These are phyloP conservation scores for Halichoeres trimaculatus DNA, from an alignment of 2,113 vertebrate genomes.

Conservation along the genomic window DNA sequence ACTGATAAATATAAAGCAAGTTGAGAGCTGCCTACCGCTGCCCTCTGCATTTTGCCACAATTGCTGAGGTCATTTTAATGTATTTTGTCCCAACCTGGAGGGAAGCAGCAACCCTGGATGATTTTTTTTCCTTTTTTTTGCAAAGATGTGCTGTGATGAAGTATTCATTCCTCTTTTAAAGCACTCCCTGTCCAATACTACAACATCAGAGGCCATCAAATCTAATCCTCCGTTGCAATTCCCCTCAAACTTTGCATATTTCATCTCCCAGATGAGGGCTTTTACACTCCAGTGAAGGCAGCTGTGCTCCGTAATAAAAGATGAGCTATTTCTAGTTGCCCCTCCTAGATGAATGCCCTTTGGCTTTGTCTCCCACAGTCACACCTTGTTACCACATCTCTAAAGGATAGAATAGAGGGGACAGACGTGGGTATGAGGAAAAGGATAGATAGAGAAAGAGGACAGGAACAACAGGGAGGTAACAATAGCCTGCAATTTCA, in stretches of 20 bases:
- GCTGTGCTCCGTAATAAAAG: slow-evolving; percentile 33
- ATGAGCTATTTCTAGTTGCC: slow-evolving; percentile 44
- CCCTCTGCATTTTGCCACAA: slow-evolving; percentile 43
- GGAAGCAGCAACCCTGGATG: slow-evolving; percentile 9
- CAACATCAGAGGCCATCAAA: slow-evolving; percentile 28
- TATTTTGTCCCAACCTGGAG: slow-evolving; percentile 50
- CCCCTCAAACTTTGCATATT: slow-evolving; percentile 53
- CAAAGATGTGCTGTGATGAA: slow-evolving; percentile 20
- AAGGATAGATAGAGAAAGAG: slow-evolving; percentile 39
- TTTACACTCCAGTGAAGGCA: slow-evolving; percentile 32
- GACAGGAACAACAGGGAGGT: slow-evolving; percentile 53
- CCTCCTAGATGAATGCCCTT: slow-evolving; percentile 54
- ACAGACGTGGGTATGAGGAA: slow-evolving; percentile 44
- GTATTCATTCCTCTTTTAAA: slow-evolving; percentile 31
- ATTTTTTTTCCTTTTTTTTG: slow-evolving; percentile 25
- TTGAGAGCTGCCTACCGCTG: slow-evolving; percentile 40
- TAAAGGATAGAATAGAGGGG: slow-evolving; percentile 49
- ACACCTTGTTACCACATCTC: slow-evolving; percentile 66
- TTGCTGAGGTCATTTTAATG: slow-evolving; percentile 64
- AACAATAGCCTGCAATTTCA: slow-evolving; percentile 73
- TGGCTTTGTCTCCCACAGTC: slow-evolving; percentile 62
- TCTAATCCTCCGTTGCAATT: slow-evolving; percentile 32
- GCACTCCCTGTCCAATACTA: slow-evolving; percentile 3
- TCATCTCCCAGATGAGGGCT: slow-evolving; percentile 39
- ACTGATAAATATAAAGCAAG: slow-evolving; percentile 76